These are phyloP conservation scores for Coleophora deauratella DNA, from an alignment of 2,888 invertebrate genomes.

Conservation along the genomic window DNA sequence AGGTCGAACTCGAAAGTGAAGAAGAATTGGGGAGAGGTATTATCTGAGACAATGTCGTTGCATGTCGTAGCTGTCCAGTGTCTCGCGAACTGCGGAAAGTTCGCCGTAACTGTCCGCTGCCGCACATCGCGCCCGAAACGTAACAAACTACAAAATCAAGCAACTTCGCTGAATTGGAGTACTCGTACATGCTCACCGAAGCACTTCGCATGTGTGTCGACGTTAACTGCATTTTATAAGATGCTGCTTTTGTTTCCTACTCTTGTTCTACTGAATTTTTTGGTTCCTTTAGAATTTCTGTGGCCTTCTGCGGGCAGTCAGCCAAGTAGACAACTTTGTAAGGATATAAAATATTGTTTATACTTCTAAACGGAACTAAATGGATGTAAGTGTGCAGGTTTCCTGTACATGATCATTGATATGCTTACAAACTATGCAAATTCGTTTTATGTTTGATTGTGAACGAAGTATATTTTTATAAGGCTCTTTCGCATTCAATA, in stretches of 20 bases:
- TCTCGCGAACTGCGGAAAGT: constrained; percentile 32
- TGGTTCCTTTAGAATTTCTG: constrained; percentile 53
- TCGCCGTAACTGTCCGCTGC: constrained; percentile 18
- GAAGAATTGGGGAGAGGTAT: no score
- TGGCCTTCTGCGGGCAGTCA: constrained; percentile 45
- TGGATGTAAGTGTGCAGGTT: constrained; percentile 22
- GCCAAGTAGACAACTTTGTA: constrained; percentile 62
- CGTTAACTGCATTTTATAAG: constrained; percentile 63
- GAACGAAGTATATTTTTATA: background rate
- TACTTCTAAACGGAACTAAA: constrained; percentile 46
- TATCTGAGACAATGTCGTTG: no score
- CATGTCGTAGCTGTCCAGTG: no score
- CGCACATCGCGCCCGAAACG: constrained; percentile 7
- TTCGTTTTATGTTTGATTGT: background rate
- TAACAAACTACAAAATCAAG: constrained; percentile 44
- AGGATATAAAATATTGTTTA: constrained; percentile 47
- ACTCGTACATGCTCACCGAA: constrained; percentile 33
- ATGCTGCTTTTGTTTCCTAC: constrained; percentile 54
- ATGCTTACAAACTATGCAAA: constrained; percentile 13
- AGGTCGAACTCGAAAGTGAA: no score
- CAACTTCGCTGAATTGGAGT: constrained; percentile 36
- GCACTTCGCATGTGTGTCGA: constrained; percentile 51
- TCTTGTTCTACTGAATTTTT: constrained; percentile 38
- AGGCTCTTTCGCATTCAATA: no score
- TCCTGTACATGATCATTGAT: constrained; percentile 25